Evolutionary conservation across 2,113 vertebrate species (phyloP), one percentile per base, ranked within the genome.

Genomic region (Eudyptes chrysolophus): DNA sequence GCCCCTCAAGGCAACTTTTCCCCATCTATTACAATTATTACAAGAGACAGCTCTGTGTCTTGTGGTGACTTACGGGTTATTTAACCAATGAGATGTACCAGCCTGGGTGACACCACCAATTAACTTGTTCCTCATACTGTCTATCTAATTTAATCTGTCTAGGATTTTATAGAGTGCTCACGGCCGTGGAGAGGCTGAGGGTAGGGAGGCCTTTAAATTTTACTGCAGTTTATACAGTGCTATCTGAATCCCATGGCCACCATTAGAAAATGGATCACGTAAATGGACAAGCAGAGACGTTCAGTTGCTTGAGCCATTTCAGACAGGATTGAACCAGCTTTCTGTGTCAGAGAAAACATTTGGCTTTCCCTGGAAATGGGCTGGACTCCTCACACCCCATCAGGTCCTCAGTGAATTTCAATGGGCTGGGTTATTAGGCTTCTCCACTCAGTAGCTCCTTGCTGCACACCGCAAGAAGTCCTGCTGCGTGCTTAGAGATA

Each of bases 31-130:
- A 89, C 34, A 65, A 42, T 27, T 79, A 78, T 72, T 88, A 22
- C 29, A 84, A n/a, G 11, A 83, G 88, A 78, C 48, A 92, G 58
- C 40, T 84, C 72, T 72, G 40, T 6, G 0, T 1, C 27, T 71
- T 89, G 51, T 84, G 48, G 75, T 94, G 78, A 88, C 69, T 90
- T 93, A 77, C 21, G 87, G 52, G 75, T 94, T 94, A 94, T 88
- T 96, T 89, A 90, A 82, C 42, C 79, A 93, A 54, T 57, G 76
- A 88, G 75, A 84, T 72, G 22, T 77, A 79, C 55, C 52, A 58
- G 17, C 25, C 42, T 49, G 65, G 26, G 29, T 92, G 70, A 86
- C 38, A 81, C 54, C 36, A 76, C 34, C 72, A 87, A 84, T 87
- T 92, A 89, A 92, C 80, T 86, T 82, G 32, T 69, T 80, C 58